These are phyloP conservation scores for Tenualosa ilisha DNA, from an alignment of 2,797 vertebrate species.

Conservation along the genomic window DNA sequence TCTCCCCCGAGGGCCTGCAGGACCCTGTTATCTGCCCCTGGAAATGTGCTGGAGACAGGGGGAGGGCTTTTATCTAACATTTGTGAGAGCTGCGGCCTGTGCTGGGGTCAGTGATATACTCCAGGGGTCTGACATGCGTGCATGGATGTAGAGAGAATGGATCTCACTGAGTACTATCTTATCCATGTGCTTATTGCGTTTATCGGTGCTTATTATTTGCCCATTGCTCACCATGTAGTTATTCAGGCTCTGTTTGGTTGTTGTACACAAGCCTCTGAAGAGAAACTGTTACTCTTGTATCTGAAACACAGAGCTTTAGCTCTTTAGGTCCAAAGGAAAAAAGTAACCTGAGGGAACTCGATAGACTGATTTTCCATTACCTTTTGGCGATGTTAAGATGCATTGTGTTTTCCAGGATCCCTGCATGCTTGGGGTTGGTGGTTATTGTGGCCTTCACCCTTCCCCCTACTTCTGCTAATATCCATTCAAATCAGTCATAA, in stretches of 20 bases:
- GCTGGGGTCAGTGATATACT: slow-evolving; percentile 19
- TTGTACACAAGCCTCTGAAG: not conserved
- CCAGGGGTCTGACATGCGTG: not conserved
- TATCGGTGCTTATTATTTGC: not conserved
- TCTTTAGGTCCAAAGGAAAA: not conserved
- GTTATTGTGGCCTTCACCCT: not conserved
- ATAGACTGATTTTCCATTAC: not conserved
- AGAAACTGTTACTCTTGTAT: not conserved
- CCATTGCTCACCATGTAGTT: not conserved
- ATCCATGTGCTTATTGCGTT: not conserved
- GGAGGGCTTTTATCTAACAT: slow-evolving; percentile 8
- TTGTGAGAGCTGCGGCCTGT: not conserved
- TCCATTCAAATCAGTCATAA: not conserved
- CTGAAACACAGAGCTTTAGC: not conserved
- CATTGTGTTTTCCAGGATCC: not conserved
- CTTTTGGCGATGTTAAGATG: not conserved
- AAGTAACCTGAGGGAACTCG: not conserved
- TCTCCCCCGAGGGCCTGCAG: not conserved
- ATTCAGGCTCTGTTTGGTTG: not conserved
- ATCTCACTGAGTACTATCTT: not conserved
- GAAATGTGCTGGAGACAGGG: slow-evolving; percentile 14
- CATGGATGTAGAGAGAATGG: not conserved
- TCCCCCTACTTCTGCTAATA: not conserved
- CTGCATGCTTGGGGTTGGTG: not conserved
- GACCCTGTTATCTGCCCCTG: not conserved